These are phyloP conservation scores for Coelopa pilipes DNA, from an alignment of 2,888 invertebrate species.

Conservation along the genomic window DNA sequence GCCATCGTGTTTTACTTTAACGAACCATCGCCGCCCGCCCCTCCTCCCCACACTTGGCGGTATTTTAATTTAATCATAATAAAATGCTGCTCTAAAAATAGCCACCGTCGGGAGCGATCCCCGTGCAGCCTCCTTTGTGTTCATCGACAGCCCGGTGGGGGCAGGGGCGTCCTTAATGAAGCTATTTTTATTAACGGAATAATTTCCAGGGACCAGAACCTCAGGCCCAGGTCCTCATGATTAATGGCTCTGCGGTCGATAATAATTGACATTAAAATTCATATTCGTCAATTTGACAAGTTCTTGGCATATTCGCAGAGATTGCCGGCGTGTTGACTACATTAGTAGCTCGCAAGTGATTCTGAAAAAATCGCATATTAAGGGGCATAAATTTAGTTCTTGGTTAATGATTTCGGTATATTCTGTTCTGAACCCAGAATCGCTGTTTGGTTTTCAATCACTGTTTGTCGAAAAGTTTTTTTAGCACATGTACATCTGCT, in stretches of 20 bases:
- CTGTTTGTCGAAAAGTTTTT: too few relatives aligned
- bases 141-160: neutral
- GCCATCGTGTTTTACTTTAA: too few relatives aligned
- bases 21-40: too few relatives aligned
- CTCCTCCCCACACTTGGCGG: neutral
- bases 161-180: conserved; percentile 14
- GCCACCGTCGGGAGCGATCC: neutral
- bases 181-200: conserved; percentile 17
- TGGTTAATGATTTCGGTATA: too few relatives aligned
- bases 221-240: neutral
- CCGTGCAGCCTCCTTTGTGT: neutral
- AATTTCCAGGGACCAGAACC: neutral
- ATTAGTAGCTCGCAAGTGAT: too few relatives aligned
- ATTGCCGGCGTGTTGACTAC: neutral
- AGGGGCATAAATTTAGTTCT: too few relatives aligned
- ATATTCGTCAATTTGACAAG: neutral
- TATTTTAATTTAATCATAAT: conserved; percentile 17
- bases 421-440: too few relatives aligned
- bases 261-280: neutral
- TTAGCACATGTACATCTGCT: too few relatives aligned
- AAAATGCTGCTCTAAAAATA: conserved; percentile 23
- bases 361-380: too few relatives aligned
- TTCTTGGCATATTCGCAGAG: neutral
- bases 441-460: too few relatives aligned
- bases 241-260: neutral